Evolutionary conservation across 2,113 vertebrate genomes (phyloP).

Genomic region (Podarcis raffonei): DNA sequence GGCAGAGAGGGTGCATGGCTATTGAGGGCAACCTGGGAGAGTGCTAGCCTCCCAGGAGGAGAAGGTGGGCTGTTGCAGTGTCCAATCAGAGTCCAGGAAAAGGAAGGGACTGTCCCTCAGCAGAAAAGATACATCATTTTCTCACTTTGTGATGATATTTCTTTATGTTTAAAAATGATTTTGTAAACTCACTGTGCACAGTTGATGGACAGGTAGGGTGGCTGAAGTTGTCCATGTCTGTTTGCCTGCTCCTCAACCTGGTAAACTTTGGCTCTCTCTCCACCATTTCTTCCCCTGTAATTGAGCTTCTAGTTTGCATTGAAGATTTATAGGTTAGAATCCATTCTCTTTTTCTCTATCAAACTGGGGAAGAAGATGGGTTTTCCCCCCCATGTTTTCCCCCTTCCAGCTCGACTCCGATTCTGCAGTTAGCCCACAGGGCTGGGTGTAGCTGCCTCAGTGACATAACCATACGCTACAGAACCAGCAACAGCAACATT

Average conservation of each 20-base stretch:
- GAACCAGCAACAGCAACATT: neutral
- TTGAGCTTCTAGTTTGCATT: neutral
- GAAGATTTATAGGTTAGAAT: neutral
- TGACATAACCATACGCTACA: neutral
- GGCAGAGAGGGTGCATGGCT: neutral
- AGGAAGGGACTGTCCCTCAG: neutral
- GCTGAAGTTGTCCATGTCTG: neutral
- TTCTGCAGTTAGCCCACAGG: neutral
- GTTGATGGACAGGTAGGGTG: neutral
- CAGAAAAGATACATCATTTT: neutral
- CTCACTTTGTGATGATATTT: neutral
- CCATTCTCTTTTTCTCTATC: neutral
- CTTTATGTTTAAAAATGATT: neutral
- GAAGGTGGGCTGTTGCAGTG: neutral
- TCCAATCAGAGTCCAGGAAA: neutral
- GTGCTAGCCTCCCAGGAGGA: neutral
- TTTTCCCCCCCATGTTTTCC: neutral
- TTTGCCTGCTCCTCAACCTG: neutral
- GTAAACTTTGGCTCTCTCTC: neutral
- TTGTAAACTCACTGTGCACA: neutral
- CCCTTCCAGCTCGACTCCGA: neutral
- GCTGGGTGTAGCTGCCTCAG: rapidly evolving
- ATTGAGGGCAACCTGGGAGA: neutral
- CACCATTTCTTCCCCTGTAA: neutral
- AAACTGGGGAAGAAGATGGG: rapidly evolving